These are phyloP conservation scores for Rhabdornis inornatus DNA, from an alignment of 2,113 vertebrate species.

Conservation along the genomic window DNA sequence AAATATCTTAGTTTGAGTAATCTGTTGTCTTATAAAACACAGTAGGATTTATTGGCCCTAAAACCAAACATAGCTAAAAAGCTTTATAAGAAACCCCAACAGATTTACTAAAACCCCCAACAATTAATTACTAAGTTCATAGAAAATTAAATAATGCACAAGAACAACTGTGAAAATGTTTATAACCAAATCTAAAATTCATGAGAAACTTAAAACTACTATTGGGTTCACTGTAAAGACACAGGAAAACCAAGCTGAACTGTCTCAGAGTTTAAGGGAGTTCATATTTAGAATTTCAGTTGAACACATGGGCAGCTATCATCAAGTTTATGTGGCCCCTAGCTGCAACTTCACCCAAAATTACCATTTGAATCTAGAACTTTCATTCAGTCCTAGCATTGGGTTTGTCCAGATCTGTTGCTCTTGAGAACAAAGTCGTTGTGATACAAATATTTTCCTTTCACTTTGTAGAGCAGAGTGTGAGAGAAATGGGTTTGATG, in stretches of 20 bases:
- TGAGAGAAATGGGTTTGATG: background rate
- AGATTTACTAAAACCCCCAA: background rate
- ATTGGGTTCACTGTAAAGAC: background rate
- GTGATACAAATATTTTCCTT: background rate
- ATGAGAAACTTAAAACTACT: background rate
- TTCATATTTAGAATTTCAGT: background rate
- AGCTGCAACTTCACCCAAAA: background rate
- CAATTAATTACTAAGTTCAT: background rate
- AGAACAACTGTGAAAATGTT: background rate
- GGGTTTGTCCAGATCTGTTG: background rate
- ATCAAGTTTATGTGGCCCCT: background rate
- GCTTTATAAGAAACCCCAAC: background rate
- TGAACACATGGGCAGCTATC: background rate
- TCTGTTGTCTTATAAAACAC: background rate
- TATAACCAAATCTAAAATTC: background rate
- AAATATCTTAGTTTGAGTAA: background rate
- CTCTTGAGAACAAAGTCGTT: background rate
- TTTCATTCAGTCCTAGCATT: background rate
- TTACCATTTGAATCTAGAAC: background rate
- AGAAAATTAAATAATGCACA: background rate
- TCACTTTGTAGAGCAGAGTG: background rate
- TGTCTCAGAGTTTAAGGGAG: background rate
- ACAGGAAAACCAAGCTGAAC: background rate
- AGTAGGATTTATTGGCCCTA: background rate
- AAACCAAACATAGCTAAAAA: conserved; percentile 13